Base-by-base conservation (phyloP, 2,797 vertebrate genomes). In the Babyrousa celebensis region DNA sequence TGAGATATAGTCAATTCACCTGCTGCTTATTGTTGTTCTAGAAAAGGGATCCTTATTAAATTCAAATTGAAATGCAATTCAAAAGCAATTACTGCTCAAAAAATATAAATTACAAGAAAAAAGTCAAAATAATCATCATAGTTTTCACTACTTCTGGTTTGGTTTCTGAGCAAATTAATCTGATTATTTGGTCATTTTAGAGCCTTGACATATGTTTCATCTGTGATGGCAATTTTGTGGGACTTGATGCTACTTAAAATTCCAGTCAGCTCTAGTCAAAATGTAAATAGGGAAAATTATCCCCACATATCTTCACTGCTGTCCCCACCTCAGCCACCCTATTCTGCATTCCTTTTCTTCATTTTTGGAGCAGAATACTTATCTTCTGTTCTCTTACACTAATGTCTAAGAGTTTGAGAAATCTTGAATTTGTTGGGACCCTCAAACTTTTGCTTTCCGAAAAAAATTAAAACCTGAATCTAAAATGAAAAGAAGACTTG, bases 161-260 rank as follows among this genome's bases (percentile, higher is more conserved):
- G 25, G 6, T 72, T 63, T 3, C 5, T 67, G 12, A 52, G 72
- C 0, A 74, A 48, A 63, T 75, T 2, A 70, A 1, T 79, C 12
- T 88, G 29, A 88, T 56, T 68, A 87, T 32, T 83, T 84, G 36
- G 25, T 58, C 29, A 88, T 14, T 92, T 92, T 60, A 68, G 15
- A 58, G 3, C 2, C 52, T 75, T 70, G 56, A n/a, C 10, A 23
- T 92, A n/a, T 72, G 10, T 90, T 90, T 95, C 54, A 62, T 79
- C 14, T 79, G 27, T 68, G 54, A 63, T 65, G 29, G 2, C 23
- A 5, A 48, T 67, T 93, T 78, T 79, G 15, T 74, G 86, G 6
- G 14, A 56, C 4, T 12, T n/a, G n/a, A 71, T 65, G n/a, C 12
- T 63, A 29, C 25, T 60, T 62, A 87, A 80, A 92, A 65, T 85